Evolutionary conservation across 2,797 vertebrate genomes (phyloP).

Genomic region (Danio jaintianensis): DNA sequence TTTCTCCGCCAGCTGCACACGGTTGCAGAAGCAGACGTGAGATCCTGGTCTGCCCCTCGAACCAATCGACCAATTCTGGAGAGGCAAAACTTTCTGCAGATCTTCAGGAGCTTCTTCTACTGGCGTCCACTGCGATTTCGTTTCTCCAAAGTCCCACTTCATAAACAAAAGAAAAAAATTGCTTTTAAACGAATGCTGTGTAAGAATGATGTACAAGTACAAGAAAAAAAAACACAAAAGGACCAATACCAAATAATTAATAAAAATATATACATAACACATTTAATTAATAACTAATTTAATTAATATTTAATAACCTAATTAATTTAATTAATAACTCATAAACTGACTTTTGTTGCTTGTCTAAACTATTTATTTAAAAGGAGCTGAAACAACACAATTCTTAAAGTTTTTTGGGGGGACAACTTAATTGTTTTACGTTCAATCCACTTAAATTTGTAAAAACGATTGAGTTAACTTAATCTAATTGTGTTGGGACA

Average conservation of each 20-base stretch:
- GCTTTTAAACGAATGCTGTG: not conserved
- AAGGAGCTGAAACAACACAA: no score
- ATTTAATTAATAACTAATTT: not conserved
- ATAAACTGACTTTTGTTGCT: no score
- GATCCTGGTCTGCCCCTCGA: conserved; percentile 23
- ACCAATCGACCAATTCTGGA: conserved; percentile 65
- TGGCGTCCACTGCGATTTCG: conserved; percentile 69
- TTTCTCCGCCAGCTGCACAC: conserved; percentile 52
- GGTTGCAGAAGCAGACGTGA: conserved; percentile 55
- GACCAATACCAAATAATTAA: not conserved
- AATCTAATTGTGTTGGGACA: no score
- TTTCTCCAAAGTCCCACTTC: conserved; percentile 82
- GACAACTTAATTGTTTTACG: no score
- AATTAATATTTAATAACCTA: no score
- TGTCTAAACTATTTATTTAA: no score
- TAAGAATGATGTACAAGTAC: not conserved
- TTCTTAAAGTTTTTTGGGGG: no score
- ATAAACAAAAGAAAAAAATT: conserved; percentile 56
- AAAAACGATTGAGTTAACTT: no score
- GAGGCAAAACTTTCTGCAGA: conserved; percentile 60
- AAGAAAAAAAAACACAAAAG: not conserved
- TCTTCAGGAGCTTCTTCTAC: conserved; percentile 54
- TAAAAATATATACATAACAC: not conserved
- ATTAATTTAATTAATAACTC: not conserved
- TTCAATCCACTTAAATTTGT: no score